phyloP scores from a whole-genome alignment of 2,113 vertebrate species.

The Ardeotis arabs region DNA sequence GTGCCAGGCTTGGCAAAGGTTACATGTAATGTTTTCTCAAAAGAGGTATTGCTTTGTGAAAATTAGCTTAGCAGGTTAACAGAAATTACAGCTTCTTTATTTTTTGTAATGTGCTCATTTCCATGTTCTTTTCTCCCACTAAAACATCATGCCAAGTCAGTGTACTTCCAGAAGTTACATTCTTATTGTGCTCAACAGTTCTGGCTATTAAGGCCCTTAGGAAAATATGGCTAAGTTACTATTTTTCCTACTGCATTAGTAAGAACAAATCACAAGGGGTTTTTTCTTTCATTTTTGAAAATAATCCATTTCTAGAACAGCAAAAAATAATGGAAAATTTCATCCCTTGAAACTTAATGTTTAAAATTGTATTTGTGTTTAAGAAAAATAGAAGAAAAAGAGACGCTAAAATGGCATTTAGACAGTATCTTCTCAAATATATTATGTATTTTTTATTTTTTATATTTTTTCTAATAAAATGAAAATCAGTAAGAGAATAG shows the following conservation, averaged over 20 bases:
- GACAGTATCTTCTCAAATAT: neutral
- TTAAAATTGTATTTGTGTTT: neutral
- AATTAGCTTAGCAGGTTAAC: neutral
- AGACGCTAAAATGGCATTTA: neutral
- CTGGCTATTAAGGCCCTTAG: neutral
- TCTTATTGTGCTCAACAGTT: neutral
- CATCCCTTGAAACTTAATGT: neutral
- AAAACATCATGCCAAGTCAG: neutral
- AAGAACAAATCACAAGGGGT: neutral
- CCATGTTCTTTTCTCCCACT: neutral
- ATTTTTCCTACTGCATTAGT: neutral
- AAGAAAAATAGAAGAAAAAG: neutral
- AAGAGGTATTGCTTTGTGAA: neutral
- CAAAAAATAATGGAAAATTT: neutral
- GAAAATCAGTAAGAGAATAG: neutral
- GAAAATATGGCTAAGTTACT: neutral
- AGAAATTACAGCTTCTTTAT: neutral
- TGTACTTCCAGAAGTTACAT: neutral
- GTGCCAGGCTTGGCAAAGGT: neutral
- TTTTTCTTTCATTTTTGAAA: conserved; percentile 5
- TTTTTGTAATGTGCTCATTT: neutral
- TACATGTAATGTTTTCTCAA: neutral
- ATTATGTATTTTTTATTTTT: neutral
- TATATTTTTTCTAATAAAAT: neutral
- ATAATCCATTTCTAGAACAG: neutral